phyloP scores from a whole-genome alignment of 35 echinoderm and acorn worm species.

The Ophiothrix spiculata region DNA sequence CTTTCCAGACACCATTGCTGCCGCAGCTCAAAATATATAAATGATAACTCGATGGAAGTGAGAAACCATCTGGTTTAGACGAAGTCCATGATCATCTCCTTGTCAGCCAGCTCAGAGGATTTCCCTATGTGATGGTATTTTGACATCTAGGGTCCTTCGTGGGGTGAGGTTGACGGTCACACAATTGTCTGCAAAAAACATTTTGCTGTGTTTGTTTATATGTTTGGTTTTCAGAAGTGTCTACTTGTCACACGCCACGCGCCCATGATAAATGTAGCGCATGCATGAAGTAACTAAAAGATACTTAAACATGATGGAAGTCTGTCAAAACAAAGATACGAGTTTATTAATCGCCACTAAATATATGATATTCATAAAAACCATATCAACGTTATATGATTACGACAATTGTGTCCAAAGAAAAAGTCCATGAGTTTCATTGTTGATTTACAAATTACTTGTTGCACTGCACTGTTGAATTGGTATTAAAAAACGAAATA shows the following conservation, averaged over 20 bases:
- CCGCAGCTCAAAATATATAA: no score
- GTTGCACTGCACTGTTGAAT: not conserved
- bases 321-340: not conserved
- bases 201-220: not conserved
- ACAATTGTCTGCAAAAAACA: not conserved
- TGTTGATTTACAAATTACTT: not conserved
- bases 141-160: not conserved
- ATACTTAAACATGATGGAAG: no score
- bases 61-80: not conserved
- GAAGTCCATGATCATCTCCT: not conserved
- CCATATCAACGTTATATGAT: not conserved
- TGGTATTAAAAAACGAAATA: no score
- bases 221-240: conserved; percentile 1
- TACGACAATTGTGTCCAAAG: not conserved
- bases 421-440: not conserved
- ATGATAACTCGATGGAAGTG: no score
- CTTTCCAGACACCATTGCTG: no score
- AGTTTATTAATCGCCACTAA: not conserved
- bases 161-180: not conserved
- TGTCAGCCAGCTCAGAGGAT: not conserved
- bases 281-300: not conserved
- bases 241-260: not conserved
- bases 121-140: not conserved
- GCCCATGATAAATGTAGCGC: conserved; percentile 11
- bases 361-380: not conserved